These are phyloP conservation scores for Galaxea fascicularis DNA, from an alignment of 92 coral and sea anemone genomes.

Conservation along the genomic window DNA sequence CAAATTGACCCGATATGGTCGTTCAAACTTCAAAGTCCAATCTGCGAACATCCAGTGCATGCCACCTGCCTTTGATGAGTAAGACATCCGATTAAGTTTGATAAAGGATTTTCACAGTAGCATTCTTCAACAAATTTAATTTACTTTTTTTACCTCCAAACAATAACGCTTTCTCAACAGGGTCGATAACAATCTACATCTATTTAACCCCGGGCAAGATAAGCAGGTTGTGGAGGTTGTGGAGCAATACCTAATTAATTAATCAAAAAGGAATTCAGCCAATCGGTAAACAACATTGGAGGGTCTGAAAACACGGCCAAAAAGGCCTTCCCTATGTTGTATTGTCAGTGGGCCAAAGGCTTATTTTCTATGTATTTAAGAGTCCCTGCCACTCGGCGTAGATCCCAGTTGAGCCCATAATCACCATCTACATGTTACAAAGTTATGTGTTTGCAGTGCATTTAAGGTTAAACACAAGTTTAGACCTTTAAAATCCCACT, in stretches of 20 bases:
- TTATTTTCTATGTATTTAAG: not conserved
- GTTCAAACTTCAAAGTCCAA: not conserved
- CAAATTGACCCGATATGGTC: not conserved
- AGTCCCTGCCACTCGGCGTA: not conserved
- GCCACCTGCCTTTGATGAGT: not conserved
- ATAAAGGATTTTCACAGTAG: not conserved
- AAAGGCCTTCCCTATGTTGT: not conserved
- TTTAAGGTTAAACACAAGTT: not conserved
- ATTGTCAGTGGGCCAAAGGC: not conserved
- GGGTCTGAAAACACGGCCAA: not conserved
- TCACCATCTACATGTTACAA: constrained; percentile 2
- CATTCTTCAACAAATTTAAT: not conserved
- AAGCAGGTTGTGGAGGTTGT: not conserved
- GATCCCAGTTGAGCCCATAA: constrained; percentile 13
- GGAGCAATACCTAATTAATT: not conserved
- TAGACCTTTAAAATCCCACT: not conserved
- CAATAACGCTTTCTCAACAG: not conserved
- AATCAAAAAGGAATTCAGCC: not conserved
- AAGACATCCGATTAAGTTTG: constrained; percentile 20
- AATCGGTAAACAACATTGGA: not conserved
- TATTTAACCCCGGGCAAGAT: constrained; percentile 8
- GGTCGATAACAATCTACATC: not conserved
- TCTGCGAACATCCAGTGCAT: not conserved
- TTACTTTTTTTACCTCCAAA: not conserved
- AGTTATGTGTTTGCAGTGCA: not conserved